Evolutionary conservation across 1,140 invertebrate species (phyloP).

Genomic region (Meloidogyne chitwoodi): DNA sequence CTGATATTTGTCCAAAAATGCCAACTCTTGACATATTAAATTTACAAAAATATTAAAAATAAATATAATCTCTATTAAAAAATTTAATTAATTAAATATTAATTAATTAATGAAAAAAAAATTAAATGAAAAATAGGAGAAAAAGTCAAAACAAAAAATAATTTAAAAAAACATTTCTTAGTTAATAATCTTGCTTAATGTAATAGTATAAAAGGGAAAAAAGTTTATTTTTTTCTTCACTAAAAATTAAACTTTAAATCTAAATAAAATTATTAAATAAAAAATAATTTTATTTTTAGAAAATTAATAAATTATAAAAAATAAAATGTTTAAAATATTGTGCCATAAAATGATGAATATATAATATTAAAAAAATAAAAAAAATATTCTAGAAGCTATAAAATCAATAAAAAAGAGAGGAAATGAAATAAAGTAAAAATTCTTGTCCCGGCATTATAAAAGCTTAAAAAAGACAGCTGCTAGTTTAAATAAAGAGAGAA

Average conservation of each 20-base stretch:
- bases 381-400: background rate
- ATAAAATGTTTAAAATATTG: background rate
- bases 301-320: too few relatives aligned
- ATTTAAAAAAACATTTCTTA: too few relatives aligned
- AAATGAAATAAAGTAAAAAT: background rate
- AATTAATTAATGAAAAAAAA: background rate
- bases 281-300: too few relatives aligned
- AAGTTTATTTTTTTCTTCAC: too few relatives aligned
- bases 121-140: too few relatives aligned
- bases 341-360: background rate
- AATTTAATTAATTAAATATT: background rate
- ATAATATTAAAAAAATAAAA: background rate
- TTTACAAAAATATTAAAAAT: background rate
- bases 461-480: background rate
- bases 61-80: background rate
- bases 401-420: background rate
- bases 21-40: constrained; percentile 48
- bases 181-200: too few relatives aligned
- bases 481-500: background rate
- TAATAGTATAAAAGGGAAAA: too few relatives aligned
- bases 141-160: too few relatives aligned
- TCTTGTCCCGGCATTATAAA: background rate
- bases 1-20: constrained; percentile 58
- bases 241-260: too few relatives aligned
- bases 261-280: too few relatives aligned